Conservation (phyloP, 2,888 invertebrate genomes). For the Idaea biselata region DNA sequence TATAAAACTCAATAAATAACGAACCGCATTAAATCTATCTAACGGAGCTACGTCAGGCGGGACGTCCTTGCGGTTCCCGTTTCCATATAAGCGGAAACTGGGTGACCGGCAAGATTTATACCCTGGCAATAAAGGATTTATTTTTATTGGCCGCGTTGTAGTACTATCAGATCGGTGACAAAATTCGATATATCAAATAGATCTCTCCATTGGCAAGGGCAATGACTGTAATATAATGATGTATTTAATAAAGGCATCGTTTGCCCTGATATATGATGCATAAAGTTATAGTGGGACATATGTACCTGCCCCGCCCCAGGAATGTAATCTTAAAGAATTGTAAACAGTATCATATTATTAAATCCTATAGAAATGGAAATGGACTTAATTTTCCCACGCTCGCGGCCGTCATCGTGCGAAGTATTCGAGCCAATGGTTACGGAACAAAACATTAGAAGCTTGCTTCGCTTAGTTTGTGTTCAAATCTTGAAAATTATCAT, state of each 20-base stretch:
- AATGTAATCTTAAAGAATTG: slow-evolving; percentile 31
- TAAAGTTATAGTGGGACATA: slow-evolving; percentile 8
- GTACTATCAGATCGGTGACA: neutral
- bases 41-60: slow-evolving; percentile 15
- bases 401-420: slow-evolving; percentile 35
- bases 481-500: slow-evolving; percentile 10
- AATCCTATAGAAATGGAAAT: slow-evolving; percentile 37
- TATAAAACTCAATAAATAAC: slow-evolving; percentile 1
- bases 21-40: slow-evolving; percentile 2
- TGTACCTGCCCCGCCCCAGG: slow-evolving; percentile 16
- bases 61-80: slow-evolving; percentile 50
- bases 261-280: slow-evolving; percentile 12
- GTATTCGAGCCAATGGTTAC: slow-evolving; percentile 29
- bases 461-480: slow-evolving; percentile 12
- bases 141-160: slow-evolving; percentile 41
- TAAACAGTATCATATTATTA: slow-evolving; percentile 40
- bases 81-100: slow-evolving; percentile 60
- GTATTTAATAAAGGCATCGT: neutral
- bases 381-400: slow-evolving; percentile 56
- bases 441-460: slow-evolving; percentile 13
- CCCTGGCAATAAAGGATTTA: slow-evolving; percentile 49
- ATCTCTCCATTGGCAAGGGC: too few relatives aligned
- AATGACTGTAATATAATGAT: too few relatives aligned
- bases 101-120: slow-evolving; percentile 61
- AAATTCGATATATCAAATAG: neutral